Base-by-base conservation (phyloP, 23 tunicate genomes). In the Styela plicata region DNA sequence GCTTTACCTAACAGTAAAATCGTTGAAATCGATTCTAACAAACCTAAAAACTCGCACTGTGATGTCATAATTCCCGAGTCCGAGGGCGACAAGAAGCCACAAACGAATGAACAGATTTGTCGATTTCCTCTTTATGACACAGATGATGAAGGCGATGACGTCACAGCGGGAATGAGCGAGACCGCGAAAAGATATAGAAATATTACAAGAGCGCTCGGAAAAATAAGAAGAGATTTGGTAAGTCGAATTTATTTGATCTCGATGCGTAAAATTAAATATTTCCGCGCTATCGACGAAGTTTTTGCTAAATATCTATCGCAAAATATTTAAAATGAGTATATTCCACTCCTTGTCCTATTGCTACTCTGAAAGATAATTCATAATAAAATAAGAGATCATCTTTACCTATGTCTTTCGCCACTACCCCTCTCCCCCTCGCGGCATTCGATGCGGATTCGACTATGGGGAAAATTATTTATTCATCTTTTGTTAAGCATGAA, bases 151-250 rank as follows among this genome's bases (percentile, higher is more conserved):
- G 31, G 33, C 3, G 61, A 37, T 27, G 90, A 86, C 67, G 36
- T 66, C 18, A 53, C 31, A 0, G 17, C 65, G 26, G 66, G 66
- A 24, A 52, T 76, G 29, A 76, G 64, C 31, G 66, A 21, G 29
- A 53, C 23, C 30, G 79, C 27, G 63, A 80, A 82, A 0, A 68
- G 97, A 64, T 91, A 83, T 77, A 32, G 76, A 29, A 82, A 63
- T 18, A 79, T 91, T 2, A 74, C 81, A 24, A 84, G 83, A 52
- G 74, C 78, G 63, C 70, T 91, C 22, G 87, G 79, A 52, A 77
- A 80, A 65, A 69, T 91, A 17, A 80, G 97, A 64, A 36, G 90
- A 30, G 97, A 91, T 34, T 70, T 91, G 90, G 97, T 91, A 36
- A 83, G 97, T 52, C 18, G 63, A 31, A 22, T 13, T 30, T 30